These are phyloP conservation scores for Poecilia velifera DNA, from an alignment of 2,797 vertebrate species.

Conservation along the genomic window DNA sequence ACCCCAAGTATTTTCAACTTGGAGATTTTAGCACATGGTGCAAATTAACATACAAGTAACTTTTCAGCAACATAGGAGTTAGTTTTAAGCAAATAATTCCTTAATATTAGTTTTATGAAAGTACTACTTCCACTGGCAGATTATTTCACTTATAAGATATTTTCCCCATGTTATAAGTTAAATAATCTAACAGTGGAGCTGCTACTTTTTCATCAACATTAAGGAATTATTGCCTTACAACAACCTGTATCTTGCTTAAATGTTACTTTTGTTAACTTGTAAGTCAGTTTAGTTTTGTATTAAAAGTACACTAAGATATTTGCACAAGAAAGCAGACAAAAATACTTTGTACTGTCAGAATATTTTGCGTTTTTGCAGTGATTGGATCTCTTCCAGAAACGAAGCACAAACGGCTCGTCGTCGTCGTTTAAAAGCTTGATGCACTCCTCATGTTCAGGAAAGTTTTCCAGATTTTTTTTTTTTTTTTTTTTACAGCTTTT, in stretches of 20 bases:
- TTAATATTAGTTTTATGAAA: too few relatives aligned
- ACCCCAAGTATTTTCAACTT: too few relatives aligned
- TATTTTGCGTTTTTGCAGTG: not conserved
- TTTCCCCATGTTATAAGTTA: not conserved
- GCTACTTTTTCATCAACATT: not conserved
- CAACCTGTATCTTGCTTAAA: not conserved
- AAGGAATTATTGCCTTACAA: not conserved
- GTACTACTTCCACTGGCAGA: too few relatives aligned
- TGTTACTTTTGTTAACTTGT: not conserved
- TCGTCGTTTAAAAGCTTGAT: not conserved
- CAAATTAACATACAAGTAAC: too few relatives aligned
- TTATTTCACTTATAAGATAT: not conserved
- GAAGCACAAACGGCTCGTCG: not conserved
- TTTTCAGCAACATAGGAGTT: too few relatives aligned
- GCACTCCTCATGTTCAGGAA: not conserved
- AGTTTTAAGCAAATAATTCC: too few relatives aligned
- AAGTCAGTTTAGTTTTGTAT: not conserved
- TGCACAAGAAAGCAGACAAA: not conserved
- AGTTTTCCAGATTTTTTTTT: not conserved
- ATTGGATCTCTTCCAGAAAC: not conserved
- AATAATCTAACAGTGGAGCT: not conserved
- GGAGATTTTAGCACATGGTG: too few relatives aligned
- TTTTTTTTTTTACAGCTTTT: slow-evolving; percentile 23
- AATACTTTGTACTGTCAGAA: not conserved
- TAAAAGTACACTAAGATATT: not conserved